A percentile compares a stretch with the other conserved stretches of the same genome.
Conservation (phyloP, 2,113 vertebrate species). For the Corythoichthys haematopterus region DNA sequence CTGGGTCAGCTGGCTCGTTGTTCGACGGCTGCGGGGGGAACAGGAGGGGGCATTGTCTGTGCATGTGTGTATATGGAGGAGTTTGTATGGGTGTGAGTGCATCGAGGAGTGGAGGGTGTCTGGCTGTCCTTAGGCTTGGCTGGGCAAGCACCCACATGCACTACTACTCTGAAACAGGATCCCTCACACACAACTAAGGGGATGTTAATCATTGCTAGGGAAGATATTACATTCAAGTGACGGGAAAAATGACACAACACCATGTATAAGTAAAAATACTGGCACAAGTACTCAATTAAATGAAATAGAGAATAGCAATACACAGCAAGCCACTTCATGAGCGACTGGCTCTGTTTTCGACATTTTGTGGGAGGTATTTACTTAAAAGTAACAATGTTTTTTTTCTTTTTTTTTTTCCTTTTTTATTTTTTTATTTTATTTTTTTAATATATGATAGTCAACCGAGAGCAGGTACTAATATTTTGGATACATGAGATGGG, state of each 20-base stretch:
- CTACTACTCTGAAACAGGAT: slow-evolving; percentile 31
- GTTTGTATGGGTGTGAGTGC: slow-evolving; percentile 18
- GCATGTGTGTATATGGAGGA: slow-evolving; percentile 16
- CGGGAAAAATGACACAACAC: slow-evolving; percentile 2
- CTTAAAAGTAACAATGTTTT: background rate
- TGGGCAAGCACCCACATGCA: slow-evolving; percentile 57
- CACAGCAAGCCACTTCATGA: background rate
- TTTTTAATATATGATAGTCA: background rate
- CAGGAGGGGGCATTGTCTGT: slow-evolving; percentile 18
- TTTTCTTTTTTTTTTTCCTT: too few species aligned
- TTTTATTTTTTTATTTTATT: too few species aligned
- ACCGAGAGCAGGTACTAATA: background rate
- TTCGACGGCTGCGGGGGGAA: slow-evolving; percentile 20
- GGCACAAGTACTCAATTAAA: background rate
- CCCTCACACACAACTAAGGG: slow-evolving; percentile 22
- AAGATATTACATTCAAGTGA: slow-evolving; percentile 33
- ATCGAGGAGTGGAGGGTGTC: slow-evolving; percentile 26
- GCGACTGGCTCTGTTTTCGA: background rate
- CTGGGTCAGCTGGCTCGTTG: slow-evolving; percentile 32
- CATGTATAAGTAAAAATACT: background rate
- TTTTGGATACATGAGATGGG: background rate
- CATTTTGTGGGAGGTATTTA: background rate
- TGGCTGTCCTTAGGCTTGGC: slow-evolving; percentile 52
- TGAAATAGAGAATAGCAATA: background rate
- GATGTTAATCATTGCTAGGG: slow-evolving; percentile 36